phyloP scores from a whole-genome alignment of 2,797 vertebrate species.

The Alectoris magna region DNA sequence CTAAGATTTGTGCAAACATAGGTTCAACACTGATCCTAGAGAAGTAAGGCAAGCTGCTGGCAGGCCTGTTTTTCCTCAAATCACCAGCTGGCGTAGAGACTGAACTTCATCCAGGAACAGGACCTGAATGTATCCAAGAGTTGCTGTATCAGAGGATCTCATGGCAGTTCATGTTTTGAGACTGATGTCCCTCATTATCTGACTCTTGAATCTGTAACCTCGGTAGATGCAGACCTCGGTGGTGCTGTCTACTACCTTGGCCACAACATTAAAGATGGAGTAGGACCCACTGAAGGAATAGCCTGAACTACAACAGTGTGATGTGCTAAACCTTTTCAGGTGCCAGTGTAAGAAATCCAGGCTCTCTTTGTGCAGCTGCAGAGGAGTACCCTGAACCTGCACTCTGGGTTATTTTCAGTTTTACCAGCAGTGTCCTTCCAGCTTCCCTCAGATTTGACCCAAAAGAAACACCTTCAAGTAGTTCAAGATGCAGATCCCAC shows the following conservation, averaged over 20 bases:
- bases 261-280: neutral
- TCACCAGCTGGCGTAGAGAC: neutral
- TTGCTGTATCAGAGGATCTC: neutral
- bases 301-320: neutral
- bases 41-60: neutral
- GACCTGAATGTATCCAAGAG: neutral
- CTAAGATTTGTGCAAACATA: neutral
- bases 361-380: neutral
- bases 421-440: neutral
- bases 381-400: neutral
- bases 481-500: neutral
- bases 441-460: neutral
- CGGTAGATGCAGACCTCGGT: neutral
- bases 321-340: neutral
- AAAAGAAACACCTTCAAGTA: neutral
- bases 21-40: neutral
- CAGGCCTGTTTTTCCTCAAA: neutral
- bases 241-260: neutral
- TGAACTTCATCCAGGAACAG: neutral
- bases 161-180: neutral
- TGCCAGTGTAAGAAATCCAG: neutral
- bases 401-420: neutral
- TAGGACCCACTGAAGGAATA: neutral
- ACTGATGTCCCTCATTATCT: neutral
- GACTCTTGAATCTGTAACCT: neutral